phyloP scores from a whole-genome alignment of 2,797 vertebrate genomes.

The Hozukius guyotensis region DNA sequence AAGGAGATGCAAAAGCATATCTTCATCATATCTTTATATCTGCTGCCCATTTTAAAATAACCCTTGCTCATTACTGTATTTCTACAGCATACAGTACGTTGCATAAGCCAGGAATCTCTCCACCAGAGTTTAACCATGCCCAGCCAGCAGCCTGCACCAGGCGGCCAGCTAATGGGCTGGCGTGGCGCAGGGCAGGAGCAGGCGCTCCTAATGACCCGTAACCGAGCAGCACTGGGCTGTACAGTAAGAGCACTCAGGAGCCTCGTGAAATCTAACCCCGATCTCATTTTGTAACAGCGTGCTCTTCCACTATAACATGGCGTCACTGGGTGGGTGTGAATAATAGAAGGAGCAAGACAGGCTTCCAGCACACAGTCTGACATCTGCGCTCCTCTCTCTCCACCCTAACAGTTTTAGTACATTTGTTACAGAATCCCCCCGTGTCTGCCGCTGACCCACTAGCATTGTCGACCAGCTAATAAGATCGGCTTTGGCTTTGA shows the following conservation, averaged over 20 bases:
- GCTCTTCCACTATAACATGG: constrained; percentile 46
- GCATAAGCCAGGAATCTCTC: constrained; percentile 1
- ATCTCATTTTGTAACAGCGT: constrained; percentile 64
- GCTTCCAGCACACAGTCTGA: not conserved
- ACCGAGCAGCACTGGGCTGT: constrained; percentile 50
- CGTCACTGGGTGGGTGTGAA: constrained; percentile 45
- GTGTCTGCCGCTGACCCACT: constrained; percentile 29
- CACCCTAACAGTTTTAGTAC: constrained; percentile 1
- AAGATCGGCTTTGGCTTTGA: constrained; percentile 35
- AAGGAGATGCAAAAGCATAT: not conserved
- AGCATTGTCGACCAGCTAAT: constrained; percentile 37
- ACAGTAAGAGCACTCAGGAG: constrained; percentile 69
- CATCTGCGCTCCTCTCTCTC: not conserved
- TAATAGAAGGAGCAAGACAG: constrained; percentile 32
- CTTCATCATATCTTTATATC: not conserved
- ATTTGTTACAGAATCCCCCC: constrained; percentile 22
- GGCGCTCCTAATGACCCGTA: constrained; percentile 67
- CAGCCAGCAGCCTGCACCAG: constrained; percentile 29
- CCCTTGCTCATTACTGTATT: not conserved
- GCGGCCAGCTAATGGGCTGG: constrained; percentile 60
- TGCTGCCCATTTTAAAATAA: not conserved
- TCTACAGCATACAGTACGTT: not conserved
- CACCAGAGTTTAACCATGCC: constrained; percentile 24
- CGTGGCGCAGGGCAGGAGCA: constrained; percentile 52
- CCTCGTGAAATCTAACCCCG: constrained; percentile 63